Conservation (phyloP, 2,113 vertebrate species). For the Sitta europaea region DNA sequence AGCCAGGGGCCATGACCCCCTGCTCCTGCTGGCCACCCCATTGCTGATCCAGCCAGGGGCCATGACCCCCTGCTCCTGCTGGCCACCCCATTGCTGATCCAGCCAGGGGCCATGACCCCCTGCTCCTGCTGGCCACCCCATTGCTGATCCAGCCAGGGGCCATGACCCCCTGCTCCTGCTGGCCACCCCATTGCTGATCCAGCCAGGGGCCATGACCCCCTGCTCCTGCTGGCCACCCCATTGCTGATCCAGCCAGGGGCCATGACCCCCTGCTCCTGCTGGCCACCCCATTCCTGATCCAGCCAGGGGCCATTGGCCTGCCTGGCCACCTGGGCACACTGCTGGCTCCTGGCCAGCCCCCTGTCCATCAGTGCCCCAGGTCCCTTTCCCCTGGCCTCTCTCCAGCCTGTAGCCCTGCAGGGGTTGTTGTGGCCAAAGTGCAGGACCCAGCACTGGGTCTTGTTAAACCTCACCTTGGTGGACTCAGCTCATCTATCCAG, state of each 20-base stretch:
- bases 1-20: not conserved
- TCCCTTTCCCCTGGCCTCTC: not conserved
- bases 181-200: not conserved
- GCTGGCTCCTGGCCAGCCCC: not conserved
- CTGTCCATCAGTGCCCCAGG: not conserved
- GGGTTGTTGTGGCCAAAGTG: no score
- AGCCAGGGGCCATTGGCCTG: not conserved
- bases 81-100: not conserved
- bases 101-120: not conserved
- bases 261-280: not conserved
- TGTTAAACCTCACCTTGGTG: not conserved
- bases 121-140: not conserved
- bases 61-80: not conserved
- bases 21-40: not conserved
- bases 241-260: not conserved
- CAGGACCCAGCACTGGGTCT: rapidly evolving
- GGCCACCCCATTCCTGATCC: not conserved
- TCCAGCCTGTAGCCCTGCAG: rapidly evolving
- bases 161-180: not conserved
- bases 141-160: not conserved
- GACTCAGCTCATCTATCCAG: not conserved
- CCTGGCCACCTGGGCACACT: not conserved
- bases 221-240: not conserved
- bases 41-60: not conserved
- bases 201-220: not conserved